A percentile compares a stretch with the other conserved stretches of the same genome.
Evolutionary conservation across 2,797 vertebrate genomes (phyloP).

Genomic region (Malurus splendens): DNA sequence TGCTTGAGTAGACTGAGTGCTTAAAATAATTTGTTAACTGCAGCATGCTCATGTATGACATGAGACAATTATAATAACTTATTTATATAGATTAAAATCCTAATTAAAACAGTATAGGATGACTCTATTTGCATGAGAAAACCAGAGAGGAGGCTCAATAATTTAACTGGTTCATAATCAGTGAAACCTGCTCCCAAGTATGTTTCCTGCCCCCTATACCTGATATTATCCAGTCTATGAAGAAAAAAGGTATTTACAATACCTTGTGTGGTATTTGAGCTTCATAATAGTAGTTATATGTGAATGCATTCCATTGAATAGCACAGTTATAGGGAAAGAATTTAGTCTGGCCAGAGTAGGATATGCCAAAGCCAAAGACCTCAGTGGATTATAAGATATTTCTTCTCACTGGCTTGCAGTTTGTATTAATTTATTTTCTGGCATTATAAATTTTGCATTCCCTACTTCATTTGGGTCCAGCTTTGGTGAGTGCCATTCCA

Average conservation of each 20-base stretch:
- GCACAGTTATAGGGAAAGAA: conserved; percentile 5
- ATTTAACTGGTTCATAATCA: not conserved
- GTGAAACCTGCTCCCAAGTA: not conserved
- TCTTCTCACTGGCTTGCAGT: not conserved
- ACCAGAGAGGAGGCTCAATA: not conserved
- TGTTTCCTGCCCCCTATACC: not conserved
- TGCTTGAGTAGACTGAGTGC: not conserved
- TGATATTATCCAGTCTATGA: not conserved
- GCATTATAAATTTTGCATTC: not conserved
- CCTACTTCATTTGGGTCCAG: not conserved
- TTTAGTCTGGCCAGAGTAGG: not conserved
- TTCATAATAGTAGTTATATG: not conserved
- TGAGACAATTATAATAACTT: not conserved
- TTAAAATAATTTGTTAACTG: not conserved
- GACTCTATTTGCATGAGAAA: not conserved
- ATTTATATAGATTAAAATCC: not conserved
- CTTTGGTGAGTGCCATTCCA: not conserved
- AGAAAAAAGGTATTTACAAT: not conserved
- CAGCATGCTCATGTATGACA: not conserved
- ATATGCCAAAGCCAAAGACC: not conserved
- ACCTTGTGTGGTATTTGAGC: not conserved
- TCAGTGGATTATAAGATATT: not conserved
- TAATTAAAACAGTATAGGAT: not conserved
- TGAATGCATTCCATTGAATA: not conserved
- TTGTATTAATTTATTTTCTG: not conserved